phyloP scores from a whole-genome alignment of 2,797 vertebrate species.

The Nannoperca obscura region DNA sequence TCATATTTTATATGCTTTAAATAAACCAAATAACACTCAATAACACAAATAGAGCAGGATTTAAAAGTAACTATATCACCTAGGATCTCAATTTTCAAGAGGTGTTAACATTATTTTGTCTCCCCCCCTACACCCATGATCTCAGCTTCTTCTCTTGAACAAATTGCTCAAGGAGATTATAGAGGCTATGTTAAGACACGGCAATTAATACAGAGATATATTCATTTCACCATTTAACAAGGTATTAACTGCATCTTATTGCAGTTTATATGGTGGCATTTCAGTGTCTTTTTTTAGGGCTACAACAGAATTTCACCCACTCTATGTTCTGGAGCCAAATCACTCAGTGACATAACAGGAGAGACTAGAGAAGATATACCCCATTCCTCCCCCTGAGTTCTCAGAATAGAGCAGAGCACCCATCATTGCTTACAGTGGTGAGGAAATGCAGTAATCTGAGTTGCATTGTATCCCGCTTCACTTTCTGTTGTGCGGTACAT shows the following conservation, averaged over 20 bases:
- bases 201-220: constrained; percentile 10
- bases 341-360: constrained; percentile 54
- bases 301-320: constrained; percentile 25
- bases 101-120: constrained; percentile 7
- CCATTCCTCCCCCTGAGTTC: constrained; percentile 34
- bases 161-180: neutral
- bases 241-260: constrained; percentile 22
- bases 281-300: constrained; percentile 31
- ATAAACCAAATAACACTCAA: constrained; percentile 22
- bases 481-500: constrained; percentile 11
- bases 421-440: constrained; percentile 6
- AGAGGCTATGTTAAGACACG: constrained; percentile 8
- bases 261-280: constrained; percentile 6
- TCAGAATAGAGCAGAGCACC: constrained; percentile 58
- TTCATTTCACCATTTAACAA: constrained; percentile 42
- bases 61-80: constrained; percentile 9
- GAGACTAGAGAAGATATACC: constrained; percentile 29
- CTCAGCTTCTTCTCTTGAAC: constrained; percentile 8
- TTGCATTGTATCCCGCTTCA: neutral
- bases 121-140: neutral
- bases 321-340: constrained; percentile 28
- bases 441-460: constrained; percentile 48
- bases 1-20: constrained; percentile 20
- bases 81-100: constrained; percentile 6
- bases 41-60: constrained; percentile 18